These are phyloP conservation scores for Nannospalax galili DNA, from an alignment of 2,113 vertebrate species.

Conservation along the genomic window DNA sequence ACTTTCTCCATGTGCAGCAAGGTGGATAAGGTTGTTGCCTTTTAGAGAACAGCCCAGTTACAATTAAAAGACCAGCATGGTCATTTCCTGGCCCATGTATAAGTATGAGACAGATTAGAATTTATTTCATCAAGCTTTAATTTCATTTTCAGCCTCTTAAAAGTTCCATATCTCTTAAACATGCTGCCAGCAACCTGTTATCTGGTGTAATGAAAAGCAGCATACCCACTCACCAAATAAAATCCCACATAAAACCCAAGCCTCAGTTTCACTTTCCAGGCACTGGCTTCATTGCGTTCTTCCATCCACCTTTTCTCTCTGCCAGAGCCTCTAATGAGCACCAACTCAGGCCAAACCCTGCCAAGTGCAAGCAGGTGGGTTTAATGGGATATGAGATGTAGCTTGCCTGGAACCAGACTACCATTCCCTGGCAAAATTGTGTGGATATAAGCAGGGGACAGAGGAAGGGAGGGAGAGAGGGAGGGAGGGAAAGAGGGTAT, in stretches of 20 bases:
- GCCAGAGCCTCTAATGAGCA: constrained; percentile 76
- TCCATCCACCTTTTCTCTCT: constrained; percentile 33
- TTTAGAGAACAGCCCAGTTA: constrained; percentile 31
- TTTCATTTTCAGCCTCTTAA: constrained; percentile 76
- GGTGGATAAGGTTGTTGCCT: not conserved
- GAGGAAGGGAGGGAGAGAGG: not conserved
- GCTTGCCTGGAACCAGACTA: constrained; percentile 52
- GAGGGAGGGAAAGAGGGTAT: not conserved
- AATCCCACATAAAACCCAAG: constrained; percentile 73
- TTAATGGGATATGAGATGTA: constrained; percentile 72
- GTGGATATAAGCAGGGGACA: not conserved
- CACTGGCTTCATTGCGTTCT: constrained; percentile 64
- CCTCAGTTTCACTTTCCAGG: constrained; percentile 76
- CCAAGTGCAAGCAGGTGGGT: constrained; percentile 77
- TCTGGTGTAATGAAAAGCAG: constrained; percentile 78
- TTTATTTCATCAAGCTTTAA: constrained; percentile 78
- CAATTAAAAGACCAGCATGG: constrained; percentile 51
- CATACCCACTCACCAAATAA: constrained; percentile 78
- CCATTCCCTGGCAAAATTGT: constrained; percentile 39
- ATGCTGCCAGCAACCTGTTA: constrained; percentile 76
- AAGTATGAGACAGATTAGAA: constrained; percentile 59
- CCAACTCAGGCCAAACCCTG: not conserved
- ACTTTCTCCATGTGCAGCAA: constrained; percentile 43
- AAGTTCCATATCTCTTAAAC: constrained; percentile 77
- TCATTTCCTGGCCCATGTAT: constrained; percentile 60